Base-by-base conservation (phyloP, 2,797 vertebrate genomes). In the Psittacula derbiana region DNA sequence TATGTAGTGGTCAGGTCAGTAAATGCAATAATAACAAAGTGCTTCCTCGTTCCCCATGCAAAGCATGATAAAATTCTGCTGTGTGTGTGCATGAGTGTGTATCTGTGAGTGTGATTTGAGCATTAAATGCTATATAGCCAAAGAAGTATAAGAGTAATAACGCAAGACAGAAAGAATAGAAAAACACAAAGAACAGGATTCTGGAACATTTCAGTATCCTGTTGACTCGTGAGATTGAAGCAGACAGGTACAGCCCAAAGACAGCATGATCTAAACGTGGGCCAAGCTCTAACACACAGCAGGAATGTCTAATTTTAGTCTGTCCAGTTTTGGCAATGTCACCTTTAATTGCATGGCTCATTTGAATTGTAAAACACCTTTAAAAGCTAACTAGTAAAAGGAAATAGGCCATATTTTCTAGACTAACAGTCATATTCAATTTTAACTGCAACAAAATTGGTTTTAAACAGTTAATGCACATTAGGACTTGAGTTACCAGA, bases 291-390 rank as follows among this genome's bases (percentile, higher is more conserved):
- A 80, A 89, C 92, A 85, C 92, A 95, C 96, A 95, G 95, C 91
- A 96, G 93, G 90, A 93, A 95, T 80, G 88, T 91, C 91, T 97
- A 86, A 91, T 96, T 95, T 94, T 96, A 92, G 90, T 50, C 95
- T 95, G 94, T 95, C 95, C 95, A 96, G 27, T 93, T 96, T 85
- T 95, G 95, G 95, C 96, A 96, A 94, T 85, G 93, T 95, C 91
- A 93, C 94, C 93, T 97, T 94, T 94, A 97, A 95, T 95, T 95
- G 94, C 93, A 91, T 20, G 94, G 89, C 93, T 96, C 94, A 94
- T 96, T 97, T 96, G 95, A 97, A 97, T 97, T 93, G 95, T 95
- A 97, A 95, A 94, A 94, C 92, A 93, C 92, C 92, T 96, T 92
- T 90, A 92, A 92, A 95, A 95, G 82, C 93, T 96, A 94, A 94